phyloP scores from a whole-genome alignment of 2,113 vertebrate genomes.

The Ceuthmochares aereus region DNA sequence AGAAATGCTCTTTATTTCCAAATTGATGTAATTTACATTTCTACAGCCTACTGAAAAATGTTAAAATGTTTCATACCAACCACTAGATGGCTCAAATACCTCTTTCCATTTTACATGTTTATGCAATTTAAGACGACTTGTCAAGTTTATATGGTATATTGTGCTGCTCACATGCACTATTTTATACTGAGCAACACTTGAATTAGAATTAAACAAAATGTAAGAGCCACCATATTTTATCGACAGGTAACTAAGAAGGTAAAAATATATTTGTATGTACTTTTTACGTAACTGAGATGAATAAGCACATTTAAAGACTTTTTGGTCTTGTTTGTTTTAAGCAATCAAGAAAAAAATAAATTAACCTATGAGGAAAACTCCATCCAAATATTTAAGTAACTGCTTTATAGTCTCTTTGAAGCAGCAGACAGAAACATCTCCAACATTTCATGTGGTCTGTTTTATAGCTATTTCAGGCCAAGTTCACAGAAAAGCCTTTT shows the following conservation, averaged over 20 bases:
- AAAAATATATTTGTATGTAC: not conserved
- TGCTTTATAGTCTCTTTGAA: not conserved
- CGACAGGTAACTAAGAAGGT: not conserved
- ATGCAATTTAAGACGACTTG: not conserved
- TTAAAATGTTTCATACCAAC: conserved; percentile 40
- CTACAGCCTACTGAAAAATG: not conserved
- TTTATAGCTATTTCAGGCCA: not conserved
- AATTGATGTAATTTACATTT: not conserved
- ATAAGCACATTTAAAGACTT: not conserved
- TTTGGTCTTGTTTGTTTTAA: not conserved
- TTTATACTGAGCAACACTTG: not conserved
- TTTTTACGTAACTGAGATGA: not conserved
- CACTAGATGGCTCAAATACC: conserved; percentile 68
- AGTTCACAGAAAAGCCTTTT: not conserved
- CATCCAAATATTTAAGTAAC: not conserved
- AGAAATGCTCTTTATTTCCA: not conserved
- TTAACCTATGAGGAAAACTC: not conserved
- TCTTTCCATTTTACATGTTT: not conserved
- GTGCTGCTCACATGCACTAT: not conserved
- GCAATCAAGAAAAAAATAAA: not conserved
- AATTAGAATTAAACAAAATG: not conserved
- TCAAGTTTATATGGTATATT: not conserved
- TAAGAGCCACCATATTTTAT: not conserved
- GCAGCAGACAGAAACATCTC: not conserved
- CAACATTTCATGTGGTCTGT: accelerated